Percentiles rank a stretch among this genome's conserved stretches.
These are phyloP conservation scores for Pyrrhia umbra DNA, from an alignment of 2,888 invertebrate species.

Conservation along the genomic window DNA sequence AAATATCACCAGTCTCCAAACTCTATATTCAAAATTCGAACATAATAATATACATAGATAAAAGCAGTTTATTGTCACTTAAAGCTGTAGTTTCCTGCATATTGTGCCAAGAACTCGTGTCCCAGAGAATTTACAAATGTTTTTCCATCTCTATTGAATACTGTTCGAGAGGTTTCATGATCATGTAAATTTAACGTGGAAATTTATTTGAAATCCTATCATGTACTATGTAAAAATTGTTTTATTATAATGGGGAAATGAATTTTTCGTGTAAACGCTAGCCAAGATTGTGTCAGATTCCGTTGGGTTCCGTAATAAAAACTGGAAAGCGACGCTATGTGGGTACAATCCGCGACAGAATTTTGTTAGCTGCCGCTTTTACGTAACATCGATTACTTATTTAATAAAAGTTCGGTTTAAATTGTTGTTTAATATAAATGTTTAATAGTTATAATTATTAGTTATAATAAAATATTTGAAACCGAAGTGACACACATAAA, in stretches of 20 bases:
- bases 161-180: constrained; percentile 50
- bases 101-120: constrained; percentile 44
- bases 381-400: too few relatives aligned
- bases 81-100: constrained; percentile 25
- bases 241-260: constrained; percentile 40
- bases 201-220: constrained; percentile 44
- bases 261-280: constrained; percentile 16
- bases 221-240: constrained; percentile 22
- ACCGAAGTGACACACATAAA: too few relatives aligned
- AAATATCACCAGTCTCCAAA: background rate
- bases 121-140: constrained; percentile 50
- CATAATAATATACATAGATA: constrained; percentile 3
- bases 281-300: constrained; percentile 37
- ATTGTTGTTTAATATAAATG: too few relatives aligned
- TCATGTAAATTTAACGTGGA: constrained; percentile 45
- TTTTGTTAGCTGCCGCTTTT: too few relatives aligned
- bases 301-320: constrained; percentile 14
- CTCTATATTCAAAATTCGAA: background rate
- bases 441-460: too few relatives aligned
- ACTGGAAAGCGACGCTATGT: background rate
- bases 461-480: too few relatives aligned
- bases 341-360: background rate
- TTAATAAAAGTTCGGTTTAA: too few relatives aligned
- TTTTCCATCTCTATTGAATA: constrained; percentile 42
- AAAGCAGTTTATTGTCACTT: constrained; percentile 16